Conservation (phyloP, 2,797 vertebrate genomes). For the Chrysocyon brachyurus region DNA sequence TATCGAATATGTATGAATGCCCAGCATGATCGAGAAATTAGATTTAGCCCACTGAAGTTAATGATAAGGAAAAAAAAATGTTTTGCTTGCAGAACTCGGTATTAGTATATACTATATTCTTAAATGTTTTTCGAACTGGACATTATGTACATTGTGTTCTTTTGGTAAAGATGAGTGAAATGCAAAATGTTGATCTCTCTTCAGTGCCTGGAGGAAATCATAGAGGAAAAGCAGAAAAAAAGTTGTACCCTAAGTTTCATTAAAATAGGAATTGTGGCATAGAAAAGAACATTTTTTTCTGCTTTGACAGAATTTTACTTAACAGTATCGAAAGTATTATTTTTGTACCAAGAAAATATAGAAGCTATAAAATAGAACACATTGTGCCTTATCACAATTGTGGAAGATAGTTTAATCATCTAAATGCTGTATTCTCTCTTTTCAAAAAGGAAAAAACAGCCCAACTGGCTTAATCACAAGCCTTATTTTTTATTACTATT, state of each 20-base stretch:
- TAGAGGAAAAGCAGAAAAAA: not conserved
- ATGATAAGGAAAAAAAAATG: not conserved
- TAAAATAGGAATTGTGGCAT: slow-evolving; percentile 37
- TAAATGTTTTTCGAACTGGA: not conserved
- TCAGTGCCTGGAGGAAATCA: not conserved
- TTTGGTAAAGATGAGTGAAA: not conserved
- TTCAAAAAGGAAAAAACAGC: not conserved
- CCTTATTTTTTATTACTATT: not conserved
- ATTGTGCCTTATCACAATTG: not conserved
- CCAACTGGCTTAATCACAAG: not conserved
- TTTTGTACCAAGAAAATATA: slow-evolving; percentile 10
- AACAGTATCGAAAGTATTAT: slow-evolving; percentile 11
- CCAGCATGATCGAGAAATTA: not conserved
- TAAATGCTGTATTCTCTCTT: not conserved
- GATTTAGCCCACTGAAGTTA: not conserved
- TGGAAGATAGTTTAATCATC: not conserved
- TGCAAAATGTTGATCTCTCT: not conserved
- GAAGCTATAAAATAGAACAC: slow-evolving; percentile 10
- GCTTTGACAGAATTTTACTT: slow-evolving; percentile 29
- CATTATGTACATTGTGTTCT: not conserved
- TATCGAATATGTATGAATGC: not conserved
- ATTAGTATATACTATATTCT: not conserved
- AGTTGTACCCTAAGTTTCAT: not conserved
- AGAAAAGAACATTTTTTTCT: slow-evolving; percentile 41
- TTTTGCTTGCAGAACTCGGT: not conserved